Base-by-base conservation (phyloP, 2,113 vertebrate species). In the Tautogolabrus adspersus region DNA sequence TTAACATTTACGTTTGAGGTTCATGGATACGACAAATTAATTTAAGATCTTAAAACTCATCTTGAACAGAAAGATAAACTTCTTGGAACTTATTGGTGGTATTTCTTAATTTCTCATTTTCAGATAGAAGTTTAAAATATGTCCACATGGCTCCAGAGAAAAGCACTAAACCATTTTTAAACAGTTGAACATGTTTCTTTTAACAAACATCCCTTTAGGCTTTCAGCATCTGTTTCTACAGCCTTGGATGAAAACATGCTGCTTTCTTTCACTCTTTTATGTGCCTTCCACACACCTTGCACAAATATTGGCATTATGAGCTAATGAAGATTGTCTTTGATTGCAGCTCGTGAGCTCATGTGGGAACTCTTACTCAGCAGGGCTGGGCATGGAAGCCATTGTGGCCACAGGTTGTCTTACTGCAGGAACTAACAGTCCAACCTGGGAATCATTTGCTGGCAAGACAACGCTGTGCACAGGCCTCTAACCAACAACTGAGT, bases 281-380 rank as follows among this genome's bases (percentile, higher is more conserved):
- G 64, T 60, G 26, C 44, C 59, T 52, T 5, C 47, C 52, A 73
- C 62, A 71, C 71, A 72, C 23, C 44, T 26, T 51, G 44, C 63
- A 30, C 58, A 82, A 49, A 77, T 79, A 70, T 81, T 73, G 63
- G 81, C 70, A 80, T 82, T 88, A 46, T 76, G 21, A 65, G 70
- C 75, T 90, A 81, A 89, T 90, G 69, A 84, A 77, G 79, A 58
- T 49, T 83, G 79, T 79, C 44, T 81, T 38, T 79, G 79, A 88
- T 85, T 83, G 13, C 75, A 57, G 62, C 49, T 61, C 60, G 66
- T 21, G 21, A 72, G 64, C 55, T 90, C 94, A 94, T 92, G 91
- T 93, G 93, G 89, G 51, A 94, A 68, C 88, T 91, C 70, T 94
- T 91, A 93, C 56, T 69, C 21, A 34, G 73, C 56, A 62, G 46